Evolutionary conservation across 1,140 invertebrate genomes (phyloP), one percentile per base, ranked within the genome.

Genomic region (Tyrophagus putrescentiae): DNA sequence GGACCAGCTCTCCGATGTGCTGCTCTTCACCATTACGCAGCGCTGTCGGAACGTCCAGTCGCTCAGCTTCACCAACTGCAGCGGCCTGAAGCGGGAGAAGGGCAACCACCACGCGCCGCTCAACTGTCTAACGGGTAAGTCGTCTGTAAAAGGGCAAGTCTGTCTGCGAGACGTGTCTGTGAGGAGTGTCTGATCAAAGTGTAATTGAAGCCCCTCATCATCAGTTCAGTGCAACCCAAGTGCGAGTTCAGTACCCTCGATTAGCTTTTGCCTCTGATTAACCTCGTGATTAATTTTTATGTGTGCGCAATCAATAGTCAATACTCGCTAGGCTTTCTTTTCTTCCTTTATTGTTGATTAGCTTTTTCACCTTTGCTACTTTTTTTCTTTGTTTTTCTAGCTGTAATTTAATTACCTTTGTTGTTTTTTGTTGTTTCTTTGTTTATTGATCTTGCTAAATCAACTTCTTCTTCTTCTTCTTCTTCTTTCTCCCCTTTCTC

Each of bases 101-200:
- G 44, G 44, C 28, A 57, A 57, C 28, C 25, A 57, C 4, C 21
- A 57, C 31, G 25, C 33, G 27, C 29, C 32, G 4, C 31, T 44
- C 1, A 59, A 59, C 25, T 29, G 57, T 29, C 41, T 59, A 4
- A 44, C 39, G 32, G 57, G 57, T 59, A 59, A 4, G 27, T 6
- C 21, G 3, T 33, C 31, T 52, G 48, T 52, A 39, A 13, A 39
- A 39, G 36, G 13, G 21, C 36, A 13, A 39, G 13, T 39, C 36
- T 39, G 21, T 21, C n/a, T n/a, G n/a, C n/a, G n/a, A n/a, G n/a
- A n/a, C n/a, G n/a, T n/a, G n/a, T n/a, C n/a, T n/a, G n/a, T 13
- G 36, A 13, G 21, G 13, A 39, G 13, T 39, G 36, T 39, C 13
- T 21, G 36, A 21, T 39, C 13, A 21, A 13, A 39, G 36, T 39